Conservation (phyloP, 2,797 vertebrate genomes). For the Geotrypetes seraphini region DNA sequence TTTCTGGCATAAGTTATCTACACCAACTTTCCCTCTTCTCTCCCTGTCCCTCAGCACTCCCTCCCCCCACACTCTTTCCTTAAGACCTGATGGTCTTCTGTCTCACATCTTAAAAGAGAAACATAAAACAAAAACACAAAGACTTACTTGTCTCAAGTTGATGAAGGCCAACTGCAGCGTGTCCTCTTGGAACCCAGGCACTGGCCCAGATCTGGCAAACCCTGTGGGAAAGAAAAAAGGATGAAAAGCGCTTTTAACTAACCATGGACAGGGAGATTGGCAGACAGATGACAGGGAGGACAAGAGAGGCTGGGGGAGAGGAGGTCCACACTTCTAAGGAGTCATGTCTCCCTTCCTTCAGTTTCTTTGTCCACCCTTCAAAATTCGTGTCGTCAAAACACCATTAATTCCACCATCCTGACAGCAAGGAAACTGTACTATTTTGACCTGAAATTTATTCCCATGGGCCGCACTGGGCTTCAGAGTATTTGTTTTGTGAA, state of each 20-base stretch:
- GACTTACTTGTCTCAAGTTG: slow-evolving; percentile 99
- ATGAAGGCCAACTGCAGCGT: slow-evolving; percentile 99
- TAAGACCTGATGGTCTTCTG: slow-evolving; percentile 73
- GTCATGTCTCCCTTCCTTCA: slow-evolving; percentile 83
- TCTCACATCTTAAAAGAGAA: slow-evolving; percentile 74
- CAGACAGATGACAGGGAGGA: slow-evolving; percentile 96
- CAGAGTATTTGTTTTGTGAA: slow-evolving; percentile 69
- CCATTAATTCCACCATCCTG: slow-evolving; percentile 86
- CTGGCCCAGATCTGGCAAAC: slow-evolving; percentile 99
- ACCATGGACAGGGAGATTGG: slow-evolving; percentile 96
- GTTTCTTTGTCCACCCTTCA: slow-evolving; percentile 72
- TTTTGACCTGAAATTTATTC: slow-evolving; percentile 77
- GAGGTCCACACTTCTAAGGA: slow-evolving; percentile 73
- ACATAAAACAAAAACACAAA: slow-evolving; percentile 86
- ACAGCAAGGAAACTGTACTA: slow-evolving; percentile 79
- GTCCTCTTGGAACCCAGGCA: slow-evolving; percentile 99
- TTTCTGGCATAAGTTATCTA: slow-evolving; percentile 50
- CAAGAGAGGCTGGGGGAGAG: slow-evolving; percentile 74
- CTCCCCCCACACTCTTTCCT: slow-evolving; percentile 46
- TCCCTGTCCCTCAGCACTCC: slow-evolving; percentile 9
- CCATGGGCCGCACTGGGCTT: slow-evolving; percentile 68
- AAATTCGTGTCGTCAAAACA: slow-evolving; percentile 84
- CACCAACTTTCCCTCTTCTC: slow-evolving; percentile 15
- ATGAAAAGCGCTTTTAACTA: slow-evolving; percentile 83
- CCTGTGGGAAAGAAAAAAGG: slow-evolving; percentile 96